Conservation (phyloP, 2,113 vertebrate species). For the Cepphus grylle region DNA sequence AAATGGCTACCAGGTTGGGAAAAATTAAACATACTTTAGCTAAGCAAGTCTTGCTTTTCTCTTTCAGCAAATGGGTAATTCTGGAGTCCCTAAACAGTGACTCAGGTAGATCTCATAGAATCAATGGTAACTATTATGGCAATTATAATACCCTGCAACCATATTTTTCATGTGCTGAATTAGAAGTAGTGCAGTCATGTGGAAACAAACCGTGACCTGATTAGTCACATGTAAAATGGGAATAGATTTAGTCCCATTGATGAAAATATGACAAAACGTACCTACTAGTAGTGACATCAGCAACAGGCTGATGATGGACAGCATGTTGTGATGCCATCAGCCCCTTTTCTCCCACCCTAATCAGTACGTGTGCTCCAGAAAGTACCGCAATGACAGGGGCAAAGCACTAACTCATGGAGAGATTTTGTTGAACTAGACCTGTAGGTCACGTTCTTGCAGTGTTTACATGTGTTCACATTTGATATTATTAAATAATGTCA, state of each 20-base stretch:
- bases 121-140: background rate
- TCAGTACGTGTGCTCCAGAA: background rate
- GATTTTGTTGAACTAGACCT: background rate
- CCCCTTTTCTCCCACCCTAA: background rate
- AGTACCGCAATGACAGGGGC: background rate
- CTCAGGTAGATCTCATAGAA: background rate
- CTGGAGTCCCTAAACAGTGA: background rate
- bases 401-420: background rate
- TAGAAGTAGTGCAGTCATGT: background rate
- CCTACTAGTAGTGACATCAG: background rate
- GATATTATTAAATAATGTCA: background rate
- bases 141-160: background rate
- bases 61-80: background rate
- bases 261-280: background rate
- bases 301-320: background rate
- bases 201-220: background rate
- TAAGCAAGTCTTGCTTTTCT: background rate
- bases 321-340: background rate
- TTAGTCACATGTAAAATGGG: background rate
- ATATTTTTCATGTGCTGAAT: background rate
- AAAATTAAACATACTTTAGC: background rate
- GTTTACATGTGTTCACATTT: background rate
- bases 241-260: background rate
- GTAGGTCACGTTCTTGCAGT: background rate
- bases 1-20: background rate